These are phyloP conservation scores for Hemitrygon akajei DNA, from an alignment of 2,797 vertebrate species.

Conservation along the genomic window DNA sequence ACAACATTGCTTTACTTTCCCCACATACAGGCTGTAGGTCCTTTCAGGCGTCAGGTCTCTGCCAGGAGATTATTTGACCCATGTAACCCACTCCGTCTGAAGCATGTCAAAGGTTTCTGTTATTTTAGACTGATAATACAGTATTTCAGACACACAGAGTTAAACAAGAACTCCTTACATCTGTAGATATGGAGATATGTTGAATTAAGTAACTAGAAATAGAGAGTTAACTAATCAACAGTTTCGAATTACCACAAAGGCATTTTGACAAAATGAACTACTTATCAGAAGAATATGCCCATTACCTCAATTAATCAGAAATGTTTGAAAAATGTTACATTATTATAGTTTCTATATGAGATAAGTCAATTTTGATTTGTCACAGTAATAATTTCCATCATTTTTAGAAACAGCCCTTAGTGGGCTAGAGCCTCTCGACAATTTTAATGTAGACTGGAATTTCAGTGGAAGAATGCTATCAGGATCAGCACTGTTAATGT, in stretches of 20 bases:
- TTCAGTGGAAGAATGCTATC: not conserved
- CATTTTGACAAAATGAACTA: not conserved
- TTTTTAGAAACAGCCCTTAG: not conserved
- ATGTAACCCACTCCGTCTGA: not conserved
- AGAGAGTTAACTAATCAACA: constrained; percentile 12
- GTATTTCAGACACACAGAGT: not conserved
- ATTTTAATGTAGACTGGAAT: not conserved
- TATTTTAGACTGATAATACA: not conserved
- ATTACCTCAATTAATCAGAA: not conserved
- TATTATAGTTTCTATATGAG: constrained; percentile 7
- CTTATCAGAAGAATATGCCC: not conserved
- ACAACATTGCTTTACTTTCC: not conserved
- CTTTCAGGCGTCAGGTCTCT: not conserved
- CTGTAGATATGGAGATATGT: not conserved
- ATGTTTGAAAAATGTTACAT: not conserved
- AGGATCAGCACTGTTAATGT: not conserved
- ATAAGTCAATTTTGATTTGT: not conserved
- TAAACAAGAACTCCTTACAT: not conserved
- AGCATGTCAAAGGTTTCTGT: not conserved
- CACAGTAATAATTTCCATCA: not conserved
- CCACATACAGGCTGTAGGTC: not conserved
- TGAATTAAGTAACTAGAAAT: not conserved
- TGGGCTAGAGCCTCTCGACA: not conserved
- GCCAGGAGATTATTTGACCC: not conserved
- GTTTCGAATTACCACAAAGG: not conserved